Base-by-base conservation (phyloP, 2,113 vertebrate species). In the Trogon melanurus region DNA sequence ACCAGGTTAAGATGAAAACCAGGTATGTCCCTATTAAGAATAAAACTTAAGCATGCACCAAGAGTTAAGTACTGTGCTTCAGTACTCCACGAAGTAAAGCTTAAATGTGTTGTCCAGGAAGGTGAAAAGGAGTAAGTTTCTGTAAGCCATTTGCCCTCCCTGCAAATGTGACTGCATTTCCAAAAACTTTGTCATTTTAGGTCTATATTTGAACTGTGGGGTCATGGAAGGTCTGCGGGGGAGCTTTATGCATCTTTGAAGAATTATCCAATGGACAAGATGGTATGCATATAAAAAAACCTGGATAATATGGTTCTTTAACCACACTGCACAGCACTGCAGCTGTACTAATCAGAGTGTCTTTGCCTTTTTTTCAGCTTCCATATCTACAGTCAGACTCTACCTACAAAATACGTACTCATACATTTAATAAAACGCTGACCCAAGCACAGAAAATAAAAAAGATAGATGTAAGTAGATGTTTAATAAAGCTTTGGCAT, bases 151-250 rank as follows among this genome's bases (percentile, higher is more conserved):
- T 67, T 54, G 36, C 4, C 36, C 58, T 36, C n/a, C 38, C 30
- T 30, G 5, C 13, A 4, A 41, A 0, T 69, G 17, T 96, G 84
- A 93, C 58, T 71, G n/a, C 80, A 23, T 48, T 88, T 30, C 62
- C 17, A 71, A 78, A 88, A 83, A 61, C 12, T 62, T 93, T 89
- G 53, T 85, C 18, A 78, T 97, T 98, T 81, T 96, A 99, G 99
- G 97, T 99, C 99, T 92, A 92, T 99, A 61, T 99, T 99, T 99
- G 99, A 99, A 83, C 97, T 99, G 6, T 99, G 99, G 99, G 99
- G 99, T 84, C 98, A 99, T 85, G 99, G 99, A 88, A 97, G 78
- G 86, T 99, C 98, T 79, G 94, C 96, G 3, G 97, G 96, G 47
- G 99, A 99, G 62, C 98, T 99, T 81, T 98, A 98, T 97, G 94